Base-by-base conservation (phyloP, 2,797 vertebrate species). In the Bradypodion pumilum region DNA sequence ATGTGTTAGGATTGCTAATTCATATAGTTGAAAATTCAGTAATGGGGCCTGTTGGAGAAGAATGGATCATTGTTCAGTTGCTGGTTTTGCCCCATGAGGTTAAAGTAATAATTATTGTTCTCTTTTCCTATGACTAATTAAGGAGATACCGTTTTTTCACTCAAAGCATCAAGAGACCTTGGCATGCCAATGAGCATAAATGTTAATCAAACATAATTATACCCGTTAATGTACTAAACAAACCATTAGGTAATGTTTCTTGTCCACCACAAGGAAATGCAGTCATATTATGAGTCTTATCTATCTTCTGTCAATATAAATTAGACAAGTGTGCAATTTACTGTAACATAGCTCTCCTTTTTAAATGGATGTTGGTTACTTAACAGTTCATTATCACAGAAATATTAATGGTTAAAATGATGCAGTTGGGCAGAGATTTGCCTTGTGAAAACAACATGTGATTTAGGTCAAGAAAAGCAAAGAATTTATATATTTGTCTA, bases 201-300 rank as follows among this genome's bases (percentile, higher is more conserved):
- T 74, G 70, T 56, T 81, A 73, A 73, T 21, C 52, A 73, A 81
- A 73, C 40, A 32, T 12, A 81, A 73, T 60, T n/a, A 62, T 13
- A 5, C 2, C 29, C 69, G 73, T 81, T 81, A 35, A 19, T 62
- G 7, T 44, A 62, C n/a, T 62, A 7, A 16, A 56, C 10, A 62
- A 73, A 73, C 77, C 32, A 66, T 66, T 66, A 79, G 29, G 32
- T 65, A 66, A 35, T 66, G 65, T 10, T 35, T 78, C 65, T 21
- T 32, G 42, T 79, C 9, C 60, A 29, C 52, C 21, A 62, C 37
- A 42, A 62, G 68, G 66, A 44, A 42, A 73, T 19, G 40, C 29
- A 29, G n/a, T 23, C 21, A 46, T 74, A 73, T 72, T 16, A 52
- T 52, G 73, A 52, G 16, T 52, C 16, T 73, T 81, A 73, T 81